phyloP scores from a whole-genome alignment of 92 coral and sea anemone genomes.

The Epizoanthus illoricatus region DNA sequence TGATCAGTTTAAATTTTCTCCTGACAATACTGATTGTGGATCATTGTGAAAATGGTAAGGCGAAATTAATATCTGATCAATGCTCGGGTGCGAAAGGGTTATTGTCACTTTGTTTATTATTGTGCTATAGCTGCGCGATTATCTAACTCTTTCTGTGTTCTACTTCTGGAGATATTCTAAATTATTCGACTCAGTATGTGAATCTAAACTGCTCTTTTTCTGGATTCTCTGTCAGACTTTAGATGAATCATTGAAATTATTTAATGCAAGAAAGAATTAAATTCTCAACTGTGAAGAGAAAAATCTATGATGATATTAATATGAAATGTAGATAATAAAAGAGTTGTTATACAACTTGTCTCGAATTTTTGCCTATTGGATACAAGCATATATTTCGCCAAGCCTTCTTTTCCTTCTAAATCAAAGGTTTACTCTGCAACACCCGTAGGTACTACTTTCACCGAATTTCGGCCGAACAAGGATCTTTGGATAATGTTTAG shows the following conservation, averaged over 20 bases:
- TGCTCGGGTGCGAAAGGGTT: neutral
- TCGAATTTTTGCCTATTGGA: neutral
- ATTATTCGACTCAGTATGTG: neutral
- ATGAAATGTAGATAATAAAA: slow-evolving; percentile 15
- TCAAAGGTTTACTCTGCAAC: neutral
- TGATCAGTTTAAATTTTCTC: no score
- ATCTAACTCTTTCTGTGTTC: neutral
- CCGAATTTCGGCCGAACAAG: no score
- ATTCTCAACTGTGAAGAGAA: neutral
- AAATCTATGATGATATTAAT: slow-evolving; percentile 12
- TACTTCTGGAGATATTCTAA: neutral
- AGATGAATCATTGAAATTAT: slow-evolving; percentile 9
- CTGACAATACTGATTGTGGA: no score
- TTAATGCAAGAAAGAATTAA: slow-evolving; percentile 17
- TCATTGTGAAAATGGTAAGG: no score
- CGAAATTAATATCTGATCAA: no score
- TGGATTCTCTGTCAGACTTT: neutral
- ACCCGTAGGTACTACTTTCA: no score
- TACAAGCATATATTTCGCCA: neutral
- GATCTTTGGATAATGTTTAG: no score
- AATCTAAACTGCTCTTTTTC: neutral
- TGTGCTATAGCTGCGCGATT: neutral
- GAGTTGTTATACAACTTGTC: neutral
- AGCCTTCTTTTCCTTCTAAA: neutral
- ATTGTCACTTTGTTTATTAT: neutral